Percentiles rank a stretch among this genome's conserved stretches.
phyloP scores from a whole-genome alignment of 2,797 vertebrate genomes.

The Cyprinella venusta region DNA sequence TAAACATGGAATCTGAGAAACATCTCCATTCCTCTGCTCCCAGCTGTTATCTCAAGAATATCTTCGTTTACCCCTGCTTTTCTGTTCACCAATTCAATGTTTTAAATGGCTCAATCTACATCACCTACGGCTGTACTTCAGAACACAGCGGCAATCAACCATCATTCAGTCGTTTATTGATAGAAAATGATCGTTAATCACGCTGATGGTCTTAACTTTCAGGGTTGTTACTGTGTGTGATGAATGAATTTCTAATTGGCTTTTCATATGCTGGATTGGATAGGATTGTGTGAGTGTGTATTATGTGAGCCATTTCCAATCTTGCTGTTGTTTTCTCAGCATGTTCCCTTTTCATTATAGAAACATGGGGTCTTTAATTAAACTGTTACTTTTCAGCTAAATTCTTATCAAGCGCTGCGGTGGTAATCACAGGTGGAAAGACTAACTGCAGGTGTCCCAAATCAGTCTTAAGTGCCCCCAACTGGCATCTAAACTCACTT shows the following conservation, averaged over 20 bases:
- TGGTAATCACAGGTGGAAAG: conserved; percentile 48
- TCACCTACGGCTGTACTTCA: background rate
- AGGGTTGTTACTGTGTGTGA: background rate
- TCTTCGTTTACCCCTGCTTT: background rate
- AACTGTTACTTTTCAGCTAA: conserved; percentile 44
- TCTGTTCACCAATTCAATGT: conserved; percentile 9
- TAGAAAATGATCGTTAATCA: conserved; percentile 40
- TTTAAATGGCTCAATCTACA: background rate
- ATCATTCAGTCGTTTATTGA: conserved; percentile 44
- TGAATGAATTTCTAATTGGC: conserved; percentile 26
- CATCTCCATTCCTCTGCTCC: conserved; percentile 10
- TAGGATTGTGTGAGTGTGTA: background rate
- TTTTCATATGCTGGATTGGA: background rate
- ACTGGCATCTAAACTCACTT: conserved; percentile 33
- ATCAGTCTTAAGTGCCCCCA: conserved; percentile 27
- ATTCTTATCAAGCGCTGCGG: conserved; percentile 37
- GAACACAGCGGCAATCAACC: conserved; percentile 37
- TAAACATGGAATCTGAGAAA: conserved; percentile 16
- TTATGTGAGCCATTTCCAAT: background rate
- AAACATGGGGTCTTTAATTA: conserved; percentile 48
- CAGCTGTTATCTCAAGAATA: background rate
- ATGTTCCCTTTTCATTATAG: conserved; percentile 23
- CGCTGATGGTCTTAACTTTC: conserved; percentile 5
- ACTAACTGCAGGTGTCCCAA: conserved; percentile 1
- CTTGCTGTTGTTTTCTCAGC: conserved; percentile 39